Evolutionary conservation across 2,888 invertebrate genomes (phyloP), one percentile per base, ranked within the genome.

Genomic region (Hoplodrina ambigua): DNA sequence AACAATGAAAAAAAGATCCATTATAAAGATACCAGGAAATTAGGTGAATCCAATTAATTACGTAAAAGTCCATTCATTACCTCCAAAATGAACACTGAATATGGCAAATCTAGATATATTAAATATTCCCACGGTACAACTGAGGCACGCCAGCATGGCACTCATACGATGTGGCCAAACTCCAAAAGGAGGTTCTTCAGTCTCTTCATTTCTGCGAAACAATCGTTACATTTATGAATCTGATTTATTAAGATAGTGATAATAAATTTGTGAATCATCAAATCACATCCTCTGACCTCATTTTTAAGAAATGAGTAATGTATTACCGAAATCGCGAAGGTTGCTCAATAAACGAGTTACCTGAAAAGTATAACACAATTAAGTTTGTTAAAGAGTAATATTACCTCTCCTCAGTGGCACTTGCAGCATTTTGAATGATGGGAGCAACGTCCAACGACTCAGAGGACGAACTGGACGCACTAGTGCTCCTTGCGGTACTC

Each of bases 51-150:
- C 65, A 76, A 72, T 69, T 76, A 73, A 66, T 77, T 79, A 67
- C 66, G 61, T 72, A 77, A 78, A 65, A 57, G 56, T 49, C 13
- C 20, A 52, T 69, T 75, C 80, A 91, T 96, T 94, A 96, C 98
- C 98, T 92, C 99, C 99, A 93, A 98, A 99, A 89, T 98, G 98
- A 83, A 98, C 97, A 86, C 98, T 98, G 85, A 98, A 97, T 84
- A 98, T 97, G 85, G 98, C 97, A 93, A 98, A 98, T 86, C 98
- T 97, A 86, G 98, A 98, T 85, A 99, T 97, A 94, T 98, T 98
- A 94, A 98, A 98, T 69, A 98, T 96, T 63, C 98, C 98, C 81
- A 99, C 94, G 3, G 98, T 98, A 91, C 98, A 98, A 77, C 98
- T 97, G 56, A 98, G 96, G 87, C 98, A 97, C 33, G 98, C 98